Evolutionary conservation across 2,797 vertebrate species (phyloP).

Genomic region (Danionella dracula): DNA sequence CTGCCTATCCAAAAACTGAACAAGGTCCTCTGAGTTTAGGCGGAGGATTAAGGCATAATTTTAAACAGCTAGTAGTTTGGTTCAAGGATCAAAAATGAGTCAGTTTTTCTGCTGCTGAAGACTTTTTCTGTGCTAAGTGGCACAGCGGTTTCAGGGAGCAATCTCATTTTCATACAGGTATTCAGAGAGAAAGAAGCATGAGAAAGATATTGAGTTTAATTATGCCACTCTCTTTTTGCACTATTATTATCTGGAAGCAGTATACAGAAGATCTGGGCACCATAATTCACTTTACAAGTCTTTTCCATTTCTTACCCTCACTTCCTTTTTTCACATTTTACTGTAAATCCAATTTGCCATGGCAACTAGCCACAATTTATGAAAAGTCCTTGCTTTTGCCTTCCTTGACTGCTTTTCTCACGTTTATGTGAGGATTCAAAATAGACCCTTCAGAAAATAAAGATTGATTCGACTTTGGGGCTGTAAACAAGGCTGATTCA

Average conservation of each 20-base stretch:
- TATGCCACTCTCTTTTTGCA: constrained; percentile 24
- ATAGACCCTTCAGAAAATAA: background rate
- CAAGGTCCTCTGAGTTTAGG: background rate
- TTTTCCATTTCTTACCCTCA: constrained; percentile 20
- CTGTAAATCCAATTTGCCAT: constrained; percentile 41
- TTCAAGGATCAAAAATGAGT: constrained; percentile 37
- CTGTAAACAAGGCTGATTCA: background rate
- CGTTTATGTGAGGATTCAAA: constrained; percentile 9
- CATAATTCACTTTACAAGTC: constrained; percentile 32
- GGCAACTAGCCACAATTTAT: constrained; percentile 46
- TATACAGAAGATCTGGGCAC: constrained; percentile 44
- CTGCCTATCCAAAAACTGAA: background rate
- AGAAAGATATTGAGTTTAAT: constrained; percentile 28
- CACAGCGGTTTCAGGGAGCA: background rate
- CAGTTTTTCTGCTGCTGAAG: constrained; percentile 25
- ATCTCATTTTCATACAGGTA: background rate
- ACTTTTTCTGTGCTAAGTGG: constrained; percentile 33
- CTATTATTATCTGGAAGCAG: constrained; percentile 39
- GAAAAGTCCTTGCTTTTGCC: constrained; percentile 38
- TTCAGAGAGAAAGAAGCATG: background rate
- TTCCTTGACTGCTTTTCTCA: constrained; percentile 27
- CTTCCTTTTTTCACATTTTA: constrained; percentile 22
- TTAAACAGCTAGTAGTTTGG: constrained; percentile 32
- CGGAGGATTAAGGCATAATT: constrained; percentile 35
- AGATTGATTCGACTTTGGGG: background rate